Conservation (phyloP, 2,888 invertebrate species). For the Drosophila rubida region DNA sequence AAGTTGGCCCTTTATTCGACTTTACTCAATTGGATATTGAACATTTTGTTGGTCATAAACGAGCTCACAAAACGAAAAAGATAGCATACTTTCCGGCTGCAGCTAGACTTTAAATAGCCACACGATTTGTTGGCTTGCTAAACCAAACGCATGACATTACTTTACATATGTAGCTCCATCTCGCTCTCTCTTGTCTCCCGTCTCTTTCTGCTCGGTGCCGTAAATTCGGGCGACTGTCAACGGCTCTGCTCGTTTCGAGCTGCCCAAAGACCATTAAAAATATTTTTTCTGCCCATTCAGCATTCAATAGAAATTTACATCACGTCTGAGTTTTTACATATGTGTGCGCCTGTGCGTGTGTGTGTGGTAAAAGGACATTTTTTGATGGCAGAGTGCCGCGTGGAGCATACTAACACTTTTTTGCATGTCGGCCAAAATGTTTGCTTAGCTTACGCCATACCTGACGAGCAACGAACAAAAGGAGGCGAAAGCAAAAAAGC, state of each 20-base stretch:
- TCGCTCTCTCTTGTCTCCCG: no score
- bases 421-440: slow-evolving; percentile 66
- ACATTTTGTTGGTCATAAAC: slow-evolving; percentile 15
- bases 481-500: background rate
- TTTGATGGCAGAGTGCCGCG: slow-evolving; percentile 69
- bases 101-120: slow-evolving; percentile 42
- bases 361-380: slow-evolving; percentile 70
- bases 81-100: slow-evolving; percentile 33
- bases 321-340: slow-evolving; percentile 77
- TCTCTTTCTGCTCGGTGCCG: background rate
- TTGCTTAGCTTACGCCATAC: slow-evolving; percentile 72
- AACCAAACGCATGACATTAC: slow-evolving; percentile 42
- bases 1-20: slow-evolving; percentile 6
- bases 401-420: slow-evolving; percentile 77
- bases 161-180: slow-evolving; percentile 39
- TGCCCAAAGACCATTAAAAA: slow-evolving; percentile 76
- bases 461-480: slow-evolving; percentile 47
- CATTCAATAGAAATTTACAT: slow-evolving; percentile 81
- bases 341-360: slow-evolving; percentile 21
- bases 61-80: slow-evolving; percentile 15
- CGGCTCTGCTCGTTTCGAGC: slow-evolving; percentile 29
- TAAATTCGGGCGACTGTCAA: slow-evolving; percentile 60
- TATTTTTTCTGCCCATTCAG: slow-evolving; percentile 79
- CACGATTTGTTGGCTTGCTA: slow-evolving; percentile 41
- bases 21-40: slow-evolving; percentile 8